Evolutionary conservation across 2,113 vertebrate species (phyloP).

Genomic region (Megaptera novaeangliae): DNA sequence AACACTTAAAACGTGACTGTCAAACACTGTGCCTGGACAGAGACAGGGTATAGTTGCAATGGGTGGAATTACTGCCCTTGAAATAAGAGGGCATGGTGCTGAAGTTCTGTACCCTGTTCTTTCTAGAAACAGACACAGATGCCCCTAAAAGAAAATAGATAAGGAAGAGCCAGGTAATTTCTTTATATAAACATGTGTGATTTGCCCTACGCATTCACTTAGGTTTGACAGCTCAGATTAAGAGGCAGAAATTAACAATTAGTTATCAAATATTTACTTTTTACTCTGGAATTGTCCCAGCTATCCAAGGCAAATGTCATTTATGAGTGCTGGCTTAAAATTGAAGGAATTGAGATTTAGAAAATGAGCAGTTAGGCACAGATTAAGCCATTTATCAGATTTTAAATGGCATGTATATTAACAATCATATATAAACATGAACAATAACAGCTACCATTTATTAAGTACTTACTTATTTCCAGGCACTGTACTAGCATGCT

Average conservation of each 20-base stretch:
- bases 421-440: background rate
- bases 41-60: background rate
- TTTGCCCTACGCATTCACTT: background rate
- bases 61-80: background rate
- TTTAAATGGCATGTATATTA: background rate
- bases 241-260: background rate
- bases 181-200: background rate
- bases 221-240: background rate
- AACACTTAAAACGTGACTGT: background rate
- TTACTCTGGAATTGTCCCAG: background rate
- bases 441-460: background rate
- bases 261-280: background rate
- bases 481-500: background rate
- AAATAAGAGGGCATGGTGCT: rapidly evolving
- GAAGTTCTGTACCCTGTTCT: background rate
- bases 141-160: background rate
- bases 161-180: background rate
- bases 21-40: background rate
- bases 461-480: background rate
- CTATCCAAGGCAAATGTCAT: background rate
- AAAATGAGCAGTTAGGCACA: background rate
- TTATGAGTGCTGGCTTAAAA: background rate
- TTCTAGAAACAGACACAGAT: background rate
- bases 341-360: background rate
- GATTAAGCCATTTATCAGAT: background rate